phyloP scores from a whole-genome alignment of 1,140 invertebrate species.

The Saccostrea glomerata region DNA sequence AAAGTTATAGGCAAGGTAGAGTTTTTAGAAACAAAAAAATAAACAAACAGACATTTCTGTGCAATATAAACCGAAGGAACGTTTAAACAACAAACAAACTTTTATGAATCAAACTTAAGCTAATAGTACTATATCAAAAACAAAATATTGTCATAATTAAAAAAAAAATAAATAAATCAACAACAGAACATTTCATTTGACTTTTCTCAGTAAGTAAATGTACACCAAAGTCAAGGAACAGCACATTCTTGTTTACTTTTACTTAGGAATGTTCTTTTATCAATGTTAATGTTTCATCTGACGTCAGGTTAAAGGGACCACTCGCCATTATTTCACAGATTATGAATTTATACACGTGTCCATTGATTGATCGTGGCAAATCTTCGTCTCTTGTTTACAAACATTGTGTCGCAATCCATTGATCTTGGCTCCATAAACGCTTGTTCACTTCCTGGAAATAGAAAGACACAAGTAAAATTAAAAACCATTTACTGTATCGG shows the following conservation, averaged over 20 bases:
- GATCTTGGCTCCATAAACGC: conserved; percentile 31
- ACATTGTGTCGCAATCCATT: conserved; percentile 28
- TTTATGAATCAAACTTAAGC: no score
- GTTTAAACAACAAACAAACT: no score
- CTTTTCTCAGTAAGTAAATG: no score
- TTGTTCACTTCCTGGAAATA: conserved; percentile 38
- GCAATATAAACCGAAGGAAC: no score
- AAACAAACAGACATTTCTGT: no score
- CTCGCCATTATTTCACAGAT: conserved; percentile 14
- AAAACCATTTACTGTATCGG: conserved; percentile 15
- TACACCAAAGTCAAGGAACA: neutral
- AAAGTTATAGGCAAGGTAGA: no score
- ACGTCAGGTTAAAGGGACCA: neutral
- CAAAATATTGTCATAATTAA: no score
- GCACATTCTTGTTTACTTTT: neutral
- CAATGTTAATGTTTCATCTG: conserved; percentile 1
- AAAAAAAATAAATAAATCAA: no score
- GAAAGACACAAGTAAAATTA: conserved; percentile 17
- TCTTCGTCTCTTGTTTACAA: conserved; percentile 34
- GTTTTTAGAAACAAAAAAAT: no score
- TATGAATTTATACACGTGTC: conserved; percentile 32
- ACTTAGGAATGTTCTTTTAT: conserved; percentile 4
- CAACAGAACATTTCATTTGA: no score
- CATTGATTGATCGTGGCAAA: conserved; percentile 20
- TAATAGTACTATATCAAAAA: no score